phyloP scores from a whole-genome alignment of 2,797 vertebrate genomes.

The Trachurus trachurus region DNA sequence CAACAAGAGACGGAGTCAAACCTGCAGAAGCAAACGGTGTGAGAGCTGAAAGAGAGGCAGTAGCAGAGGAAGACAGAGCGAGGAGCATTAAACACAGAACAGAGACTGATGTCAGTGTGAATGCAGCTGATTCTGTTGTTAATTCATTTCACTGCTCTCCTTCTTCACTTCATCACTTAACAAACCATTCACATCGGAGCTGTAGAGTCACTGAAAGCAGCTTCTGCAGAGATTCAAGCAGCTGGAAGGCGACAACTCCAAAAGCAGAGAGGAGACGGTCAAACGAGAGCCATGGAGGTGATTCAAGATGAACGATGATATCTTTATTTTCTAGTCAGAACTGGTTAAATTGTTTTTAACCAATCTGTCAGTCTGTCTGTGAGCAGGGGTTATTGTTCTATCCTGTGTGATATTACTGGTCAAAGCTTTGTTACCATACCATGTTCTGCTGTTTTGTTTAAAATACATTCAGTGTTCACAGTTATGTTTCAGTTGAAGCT shows the following conservation, averaged over 20 bases:
- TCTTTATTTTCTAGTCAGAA: neutral
- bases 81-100: fast-evolving
- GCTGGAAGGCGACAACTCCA: neutral
- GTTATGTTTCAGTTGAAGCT: no score
- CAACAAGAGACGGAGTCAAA: neutral
- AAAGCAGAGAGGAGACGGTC: neutral
- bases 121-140: neutral
- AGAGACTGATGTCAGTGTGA: neutral
- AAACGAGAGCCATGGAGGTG: slow-evolving; percentile 17
- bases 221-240: neutral
- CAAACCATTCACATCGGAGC: fast-evolving
- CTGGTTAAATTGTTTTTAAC: neutral
- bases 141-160: fast-evolving
- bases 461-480: no score
- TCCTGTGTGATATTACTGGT: no score
- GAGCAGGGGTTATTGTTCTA: no score
- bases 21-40: neutral
- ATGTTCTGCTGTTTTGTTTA: no score
- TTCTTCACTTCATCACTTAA: no score
- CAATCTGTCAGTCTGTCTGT: neutral
- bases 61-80: neutral
- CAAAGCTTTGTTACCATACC: no score
- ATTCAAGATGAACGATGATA: neutral
- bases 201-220: fast-evolving
- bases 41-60: fast-evolving